Base-by-base conservation (phyloP, 2,888 invertebrate species). In the Flexamia atlantica region DNA sequence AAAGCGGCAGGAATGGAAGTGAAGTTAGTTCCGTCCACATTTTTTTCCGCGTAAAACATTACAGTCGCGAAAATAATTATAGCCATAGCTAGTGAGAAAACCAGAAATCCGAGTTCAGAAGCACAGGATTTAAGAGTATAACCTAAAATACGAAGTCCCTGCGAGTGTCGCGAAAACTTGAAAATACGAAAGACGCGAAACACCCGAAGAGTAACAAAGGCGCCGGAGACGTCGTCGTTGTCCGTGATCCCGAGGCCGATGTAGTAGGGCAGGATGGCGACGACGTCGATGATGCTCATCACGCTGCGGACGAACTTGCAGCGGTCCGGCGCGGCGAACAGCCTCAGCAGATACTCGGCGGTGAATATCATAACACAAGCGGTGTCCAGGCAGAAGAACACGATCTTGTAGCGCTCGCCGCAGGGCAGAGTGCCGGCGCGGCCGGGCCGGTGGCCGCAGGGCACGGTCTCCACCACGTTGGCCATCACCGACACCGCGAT, bases 301-400 rank as follows among this genome's bases (percentile, higher is more conserved):
- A 99, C 99, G 88, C 97, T 98, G 85, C 99, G 94, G 89, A 98
- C 97, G 91, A 99, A 99, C 91, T 98, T 98, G 92, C 98, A 98
- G 86, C 99, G 94, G 91, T 98, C 97, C 32, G 99, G 99, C n/a
- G 99, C 99, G 14, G 99, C 99, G 91, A 98, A 99, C 88, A 99
- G 93, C 89, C 97, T 94, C 87, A 99, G 92, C 88, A 99, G 92
- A 91, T 99, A 99, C 91, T 99, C 99, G 68, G 98, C 98, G 23
- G 99, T 99, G 93, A 99, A 99, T 87, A 99, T 99, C 97, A 99
- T 99, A 88, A 99, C 99, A 91, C 99, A 99, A 86, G 99, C 99
- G 28, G 99, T 99, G 92, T 99, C 98, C 91, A 99, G 92, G 91
- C 99, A 99, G 93, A 99, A 99, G 93, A 99, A 99, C 87, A 98